Evolutionary conservation across 2,113 vertebrate genomes (phyloP).

Genomic region (Toxotes jaculatrix): DNA sequence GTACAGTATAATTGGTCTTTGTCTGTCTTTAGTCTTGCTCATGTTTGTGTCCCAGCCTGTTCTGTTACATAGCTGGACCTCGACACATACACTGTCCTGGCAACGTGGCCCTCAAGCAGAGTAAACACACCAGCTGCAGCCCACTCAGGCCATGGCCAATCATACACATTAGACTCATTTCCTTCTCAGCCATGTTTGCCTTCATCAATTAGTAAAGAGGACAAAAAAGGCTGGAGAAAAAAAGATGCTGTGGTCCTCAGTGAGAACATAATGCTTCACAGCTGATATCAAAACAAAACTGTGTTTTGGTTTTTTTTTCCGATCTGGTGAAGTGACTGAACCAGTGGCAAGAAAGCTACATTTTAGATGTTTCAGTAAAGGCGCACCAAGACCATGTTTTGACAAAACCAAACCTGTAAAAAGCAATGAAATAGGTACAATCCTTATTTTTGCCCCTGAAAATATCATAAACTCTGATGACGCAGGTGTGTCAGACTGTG

Average conservation of each 20-base stretch:
- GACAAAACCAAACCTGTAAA: conserved; percentile 10
- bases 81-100: conserved; percentile 35
- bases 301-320: not conserved
- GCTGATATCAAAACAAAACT: conserved; percentile 18
- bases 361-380: not conserved
- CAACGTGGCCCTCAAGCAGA: conserved; percentile 57
- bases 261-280: conserved; percentile 17
- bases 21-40: not conserved
- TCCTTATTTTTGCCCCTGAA: conserved; percentile 4
- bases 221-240: conserved; percentile 17
- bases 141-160: conserved; percentile 34
- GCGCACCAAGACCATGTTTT: not conserved
- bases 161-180: conserved; percentile 67
- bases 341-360: not conserved
- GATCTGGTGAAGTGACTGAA: not conserved
- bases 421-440: not conserved
- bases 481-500: not conserved
- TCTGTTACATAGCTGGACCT: conserved; percentile 40
- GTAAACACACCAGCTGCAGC: conserved; percentile 53
- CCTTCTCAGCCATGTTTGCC: conserved; percentile 61
- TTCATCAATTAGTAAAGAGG: conserved; percentile 57
- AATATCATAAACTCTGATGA: not conserved
- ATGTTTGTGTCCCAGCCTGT: conserved; percentile 18
- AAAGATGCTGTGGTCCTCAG: not conserved
- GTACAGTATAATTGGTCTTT: not conserved